Conservation (phyloP, 1,140 invertebrate genomes). For the Drosophila bocqueti region DNA sequence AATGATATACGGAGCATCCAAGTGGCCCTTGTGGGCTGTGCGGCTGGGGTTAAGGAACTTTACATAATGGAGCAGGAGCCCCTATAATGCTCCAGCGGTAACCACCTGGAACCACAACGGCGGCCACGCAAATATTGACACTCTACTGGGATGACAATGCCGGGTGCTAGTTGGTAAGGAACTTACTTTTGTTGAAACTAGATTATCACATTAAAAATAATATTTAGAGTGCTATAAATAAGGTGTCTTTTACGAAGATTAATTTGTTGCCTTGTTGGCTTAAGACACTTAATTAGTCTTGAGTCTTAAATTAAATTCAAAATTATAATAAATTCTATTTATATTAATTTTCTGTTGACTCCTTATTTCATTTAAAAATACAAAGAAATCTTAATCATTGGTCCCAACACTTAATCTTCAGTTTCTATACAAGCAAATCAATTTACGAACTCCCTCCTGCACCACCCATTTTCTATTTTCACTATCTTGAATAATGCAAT, state of each 20-base stretch:
- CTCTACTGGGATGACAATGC: background rate
- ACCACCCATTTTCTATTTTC: background rate
- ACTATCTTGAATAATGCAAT: conserved; percentile 16
- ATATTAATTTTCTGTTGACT: background rate
- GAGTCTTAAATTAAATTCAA: background rate
- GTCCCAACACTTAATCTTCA: background rate
- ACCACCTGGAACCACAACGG: conserved; percentile 40
- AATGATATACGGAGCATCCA: conserved; percentile 30
- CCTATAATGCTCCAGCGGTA: conserved; percentile 12
- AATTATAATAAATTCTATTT: background rate
- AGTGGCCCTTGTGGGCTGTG: conserved; percentile 5
- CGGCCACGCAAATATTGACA: conserved; percentile 49
- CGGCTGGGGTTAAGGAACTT: conserved; percentile 47
- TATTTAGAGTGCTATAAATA: background rate
- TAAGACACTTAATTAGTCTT: background rate
- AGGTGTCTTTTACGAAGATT: no score
- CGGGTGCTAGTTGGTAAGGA: conserved; percentile 3
- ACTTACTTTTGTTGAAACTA: background rate
- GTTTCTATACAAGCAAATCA: background rate
- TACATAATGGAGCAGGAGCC: conserved; percentile 35
- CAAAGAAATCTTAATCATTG: background rate
- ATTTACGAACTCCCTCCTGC: background rate
- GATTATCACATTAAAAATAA: background rate
- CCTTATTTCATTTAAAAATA: background rate
- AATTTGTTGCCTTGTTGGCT: background rate